phyloP scores from a whole-genome alignment of 2,113 vertebrate genomes.

The Panthera tigris region DNA sequence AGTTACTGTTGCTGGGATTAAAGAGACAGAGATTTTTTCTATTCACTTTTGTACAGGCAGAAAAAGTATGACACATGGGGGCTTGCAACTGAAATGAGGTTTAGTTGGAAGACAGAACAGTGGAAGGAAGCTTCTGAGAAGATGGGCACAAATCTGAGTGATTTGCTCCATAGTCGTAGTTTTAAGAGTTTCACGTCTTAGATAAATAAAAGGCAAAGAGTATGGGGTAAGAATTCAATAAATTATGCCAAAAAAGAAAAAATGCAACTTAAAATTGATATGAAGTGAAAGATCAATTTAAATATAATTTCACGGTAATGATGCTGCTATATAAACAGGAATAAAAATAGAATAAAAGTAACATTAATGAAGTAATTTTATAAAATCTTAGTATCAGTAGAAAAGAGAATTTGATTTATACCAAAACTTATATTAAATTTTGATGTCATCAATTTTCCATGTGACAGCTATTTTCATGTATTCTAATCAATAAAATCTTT shows the following conservation, averaged over 20 bases:
- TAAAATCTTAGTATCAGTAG: slow-evolving; percentile 12
- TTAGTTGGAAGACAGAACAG: neutral
- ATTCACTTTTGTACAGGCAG: neutral
- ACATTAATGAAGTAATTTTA: slow-evolving; percentile 44
- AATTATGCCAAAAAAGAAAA: neutral
- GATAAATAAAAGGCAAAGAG: neutral
- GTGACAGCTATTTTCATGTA: neutral
- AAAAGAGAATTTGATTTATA: slow-evolving; percentile 60
- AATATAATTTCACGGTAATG: slow-evolving; percentile 43
- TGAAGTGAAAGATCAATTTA: slow-evolving; percentile 56
- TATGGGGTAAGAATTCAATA: neutral
- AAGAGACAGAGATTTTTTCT: neutral
- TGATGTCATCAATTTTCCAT: slow-evolving; percentile 27
- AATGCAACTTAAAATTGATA: neutral
- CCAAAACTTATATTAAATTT: neutral
- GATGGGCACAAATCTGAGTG: neutral
- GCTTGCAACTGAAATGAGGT: neutral
- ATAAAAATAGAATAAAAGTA: slow-evolving; percentile 28
- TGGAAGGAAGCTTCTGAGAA: neutral
- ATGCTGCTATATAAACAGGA: neutral
- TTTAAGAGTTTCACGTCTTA: rapidly evolving
- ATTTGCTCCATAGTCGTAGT: rapidly evolving
- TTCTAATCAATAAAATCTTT: slow-evolving; percentile 54
- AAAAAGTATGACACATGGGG: neutral
- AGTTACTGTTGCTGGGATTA: neutral